Evolutionary conservation across 2,888 invertebrate species (phyloP), one percentile per base, ranked within the genome.

Genomic region (Pinctada fucata): DNA sequence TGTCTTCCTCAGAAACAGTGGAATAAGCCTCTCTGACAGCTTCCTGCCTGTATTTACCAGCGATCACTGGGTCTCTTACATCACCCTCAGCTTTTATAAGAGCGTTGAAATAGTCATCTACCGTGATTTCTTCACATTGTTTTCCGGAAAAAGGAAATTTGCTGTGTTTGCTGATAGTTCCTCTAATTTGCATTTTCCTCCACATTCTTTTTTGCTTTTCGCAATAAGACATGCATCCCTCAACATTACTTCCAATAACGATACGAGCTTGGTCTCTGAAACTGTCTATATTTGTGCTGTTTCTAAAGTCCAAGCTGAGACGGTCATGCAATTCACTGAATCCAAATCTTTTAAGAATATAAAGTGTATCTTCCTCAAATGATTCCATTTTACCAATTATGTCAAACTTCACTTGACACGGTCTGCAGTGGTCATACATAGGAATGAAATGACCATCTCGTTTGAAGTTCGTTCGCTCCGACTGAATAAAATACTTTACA

Each of bases 321-420:
- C 71, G 63, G 13, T 63, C 16, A 16, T 63, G 67, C 3, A 79
- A n/a, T 4, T 8, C 8, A n/a, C 50, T 65, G 67, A 79, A 64
- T 2, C 70, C 70, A 31, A 83, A 52, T 16, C 72, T 74, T 2
- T 83, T 58, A 2, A 86, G 50, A 13, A 87, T 76, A 52, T 73
- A 82, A 2, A 76, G 10, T 0, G 83, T 84, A 49, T 87, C 87
- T 70, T 86, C 81, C 66, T 79, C 75, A 6, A 85, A 72, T 1
- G 82, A 75, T 72, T 87, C 87, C 67, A 85, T 83, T 72, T 85
- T 85, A 2, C 85, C 87, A 10, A 87, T 86, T 8, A 81, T 80
- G 52, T 85, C 82, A 58, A 80, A 86, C 16, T 71, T 72, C 6
- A 85, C 65, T 5, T 73, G 66, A 75, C 87, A 87, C 2, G 85